Evolutionary conservation across 2,113 vertebrate genomes (phyloP), one percentile per base, ranked within the genome.

Genomic region (Panthera leo): DNA sequence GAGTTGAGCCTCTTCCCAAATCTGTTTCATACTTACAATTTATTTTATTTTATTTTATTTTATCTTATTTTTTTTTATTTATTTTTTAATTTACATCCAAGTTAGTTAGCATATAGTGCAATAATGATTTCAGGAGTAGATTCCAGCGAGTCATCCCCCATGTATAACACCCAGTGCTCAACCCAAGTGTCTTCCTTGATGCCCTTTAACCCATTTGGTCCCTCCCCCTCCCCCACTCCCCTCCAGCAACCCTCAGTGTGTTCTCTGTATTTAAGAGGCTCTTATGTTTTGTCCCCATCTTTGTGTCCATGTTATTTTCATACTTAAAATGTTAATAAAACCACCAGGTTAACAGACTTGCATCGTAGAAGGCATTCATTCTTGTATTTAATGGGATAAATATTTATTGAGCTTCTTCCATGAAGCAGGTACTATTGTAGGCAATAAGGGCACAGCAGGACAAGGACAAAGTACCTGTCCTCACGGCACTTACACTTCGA

Each of bases 251-350:
- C 7, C 58, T 23, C 58, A 23, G 7, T 61, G 21, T 23, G 21
- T 61, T 61, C 58, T 61, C 58, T 61, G 21, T 23, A 61, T 23
- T 61, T 61, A 61, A 23, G 58, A 61, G 58, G 21, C 58, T 61
- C 58, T 9, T 61, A 61, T 9, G 21, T 61, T 23, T 61, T 61
- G 58, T 61, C 21, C 21, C 58, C 8, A 8, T 61, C 58, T 23
- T 61, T 61, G 58, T 61, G 21, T 25, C 23, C 23, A 61, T 25
- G 23, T 61, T 23, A 61, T 61, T 61, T 84, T 97, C 42, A 36
- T 13, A 84, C 70, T 95, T 96, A 51, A 1, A 83, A 65, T 92
- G 94, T 93, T 92, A 70, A 87, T 68, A 90, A 95, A 88, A 76
- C 31, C 45, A 65, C 68, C 31, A 78, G 48, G 65, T 84, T 88